Evolutionary conservation across 2,888 invertebrate genomes (phyloP), one percentile per base, ranked within the genome.

Genomic region (Ditula angustiorana): DNA sequence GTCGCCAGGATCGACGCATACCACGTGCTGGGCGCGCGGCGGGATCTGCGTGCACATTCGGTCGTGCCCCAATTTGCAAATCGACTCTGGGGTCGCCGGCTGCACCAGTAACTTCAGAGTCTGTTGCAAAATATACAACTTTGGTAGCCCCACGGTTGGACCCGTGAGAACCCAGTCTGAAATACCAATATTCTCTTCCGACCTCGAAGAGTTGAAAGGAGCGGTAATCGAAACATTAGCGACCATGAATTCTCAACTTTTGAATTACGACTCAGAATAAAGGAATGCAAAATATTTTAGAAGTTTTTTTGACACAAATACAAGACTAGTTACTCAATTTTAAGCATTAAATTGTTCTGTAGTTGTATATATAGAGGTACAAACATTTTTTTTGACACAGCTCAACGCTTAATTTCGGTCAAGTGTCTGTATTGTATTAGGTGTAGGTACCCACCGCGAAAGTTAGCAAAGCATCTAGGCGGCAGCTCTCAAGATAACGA

Each of bases 21-120:
- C 80, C 2, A 85, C 87, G 0, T 88, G 87, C 69, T 87, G 87
- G 87, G 82, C 79, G 0, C 82, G 86, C 0, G 86, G 86, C 0
- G 88, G 87, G 0, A 50, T 80, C 1, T 88, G 86, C 63, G 70
- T 84, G 4, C 71, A 77, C 11, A 65, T 85, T 23, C 71, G 71
- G n/a, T 41, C 75, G 10, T 86, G 86, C 61, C 75, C 70, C 0
- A 50, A 62, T 0, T 53, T 79, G 46, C 61, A 59, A 0, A 79
- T 85, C 53, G 87, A 86, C 16, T 13, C 74, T 0, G 63, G 64
- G 2, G 75, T 86, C 4, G 33, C 81, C 0, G 87, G 85, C 4
- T 88, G 88, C 66, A 49, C 74, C 0, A 67, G 68, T 35, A 74
- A 77, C 5, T 70, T 72, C 63, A 79, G 74, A 63, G 84, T 87